Base-by-base conservation (phyloP, 2,888 invertebrate genomes). In the Thereva unica region DNA sequence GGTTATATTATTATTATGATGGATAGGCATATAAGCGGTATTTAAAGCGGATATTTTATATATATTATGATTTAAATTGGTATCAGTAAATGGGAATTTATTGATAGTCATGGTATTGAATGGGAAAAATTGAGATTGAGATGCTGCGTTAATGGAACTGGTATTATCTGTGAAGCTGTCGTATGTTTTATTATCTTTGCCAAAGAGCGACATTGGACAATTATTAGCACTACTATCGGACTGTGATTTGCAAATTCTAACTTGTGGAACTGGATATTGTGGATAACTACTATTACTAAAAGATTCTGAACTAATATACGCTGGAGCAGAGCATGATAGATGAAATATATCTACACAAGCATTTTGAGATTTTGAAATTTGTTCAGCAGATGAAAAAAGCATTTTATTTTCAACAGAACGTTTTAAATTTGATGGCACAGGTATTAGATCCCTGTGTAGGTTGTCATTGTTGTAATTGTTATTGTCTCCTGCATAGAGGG, bases 41-140 rank as follows among this genome's bases (percentile, higher is more conserved):
- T 23, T 50, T 34, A 50, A 61, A 41, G 49, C 40, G 23, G 23
- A 23, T 23, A 50, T 40, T 61, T 7, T 8, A 50, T 8, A 50
- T 50, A 61, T 35, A 34, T 38, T 35, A 53, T 40, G 37, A 53
- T 41, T 49, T 23, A 40, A 35, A 9, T 44, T 59, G 0, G 44
- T 38, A 59, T 47, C 12, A 23, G 23, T 23, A 23, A 23, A 23
- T 47, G 34, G 37, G 23, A 34, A 3, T 47, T 38, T 47, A 41
- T 40, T 55, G 6, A 49, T 9, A n/a, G 59, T 35, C 23, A 34
- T 23, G 12, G 10, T 23, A 35, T 34, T 41, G 49, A 50, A 34
- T 40, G 61, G 50, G 49, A 42, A 34, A 52, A 66, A 55, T 67
- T 69, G 69, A 69, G 69, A 69, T 69, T 69, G 69, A 66, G 69